Conservation (phyloP, 2,888 invertebrate genomes). For the Cryptocephalus moraei region DNA sequence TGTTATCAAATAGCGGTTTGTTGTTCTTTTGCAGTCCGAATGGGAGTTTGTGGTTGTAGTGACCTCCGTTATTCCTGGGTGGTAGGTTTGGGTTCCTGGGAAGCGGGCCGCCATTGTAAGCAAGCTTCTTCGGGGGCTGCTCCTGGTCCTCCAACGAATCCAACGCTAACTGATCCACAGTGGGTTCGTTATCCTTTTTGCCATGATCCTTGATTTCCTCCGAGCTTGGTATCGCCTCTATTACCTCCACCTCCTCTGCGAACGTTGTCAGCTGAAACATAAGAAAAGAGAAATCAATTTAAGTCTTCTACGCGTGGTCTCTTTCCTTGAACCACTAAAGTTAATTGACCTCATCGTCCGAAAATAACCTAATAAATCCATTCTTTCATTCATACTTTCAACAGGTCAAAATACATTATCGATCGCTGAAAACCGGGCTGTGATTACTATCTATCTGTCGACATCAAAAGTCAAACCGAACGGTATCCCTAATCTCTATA, state of each 20-base stretch:
- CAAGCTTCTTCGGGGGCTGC: slow-evolving; percentile 42
- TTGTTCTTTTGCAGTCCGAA: slow-evolving; percentile 41
- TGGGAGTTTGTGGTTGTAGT: slow-evolving; percentile 40
- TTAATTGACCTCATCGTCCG: no score
- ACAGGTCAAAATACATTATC: no score
- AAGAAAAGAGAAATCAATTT: neutral
- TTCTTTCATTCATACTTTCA: no score
- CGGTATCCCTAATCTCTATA: no score
- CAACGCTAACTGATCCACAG: slow-evolving; percentile 60
- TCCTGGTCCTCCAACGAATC: slow-evolving; percentile 55
- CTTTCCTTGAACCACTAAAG: no score
- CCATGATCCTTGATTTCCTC: slow-evolving; percentile 44
- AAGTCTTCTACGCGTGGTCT: no score
- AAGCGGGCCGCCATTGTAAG: slow-evolving; percentile 34
- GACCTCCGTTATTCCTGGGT: slow-evolving; percentile 33
- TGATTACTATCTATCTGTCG: no score
- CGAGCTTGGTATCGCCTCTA: slow-evolving; percentile 48
- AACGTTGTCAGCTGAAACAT: slow-evolving; percentile 26
- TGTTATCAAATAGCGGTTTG: slow-evolving; percentile 33
- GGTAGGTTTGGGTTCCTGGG: slow-evolving; percentile 24
- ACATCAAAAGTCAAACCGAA: no score
- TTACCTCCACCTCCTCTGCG: slow-evolving; percentile 53
- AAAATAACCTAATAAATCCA: no score
- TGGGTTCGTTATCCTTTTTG: slow-evolving; percentile 49
- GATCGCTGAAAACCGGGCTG: no score